Conservation (phyloP, 1,140 invertebrate species). For the Drosophila ohnishii region DNA sequence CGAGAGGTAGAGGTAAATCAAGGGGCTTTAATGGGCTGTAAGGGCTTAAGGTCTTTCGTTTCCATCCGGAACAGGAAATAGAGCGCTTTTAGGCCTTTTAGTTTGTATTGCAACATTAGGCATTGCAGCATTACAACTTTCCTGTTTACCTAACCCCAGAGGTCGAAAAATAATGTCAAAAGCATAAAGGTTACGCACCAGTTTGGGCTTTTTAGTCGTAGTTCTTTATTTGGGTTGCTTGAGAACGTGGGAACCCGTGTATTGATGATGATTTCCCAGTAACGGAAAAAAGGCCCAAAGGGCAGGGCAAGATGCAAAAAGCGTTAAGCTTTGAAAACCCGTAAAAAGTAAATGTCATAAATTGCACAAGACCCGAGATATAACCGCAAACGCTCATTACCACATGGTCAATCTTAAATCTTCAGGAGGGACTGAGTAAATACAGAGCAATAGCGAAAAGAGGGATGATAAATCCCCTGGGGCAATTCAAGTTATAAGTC, state of each 20-base stretch:
- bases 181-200: constrained; percentile 9
- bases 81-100: constrained; percentile 13
- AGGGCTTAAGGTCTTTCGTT: constrained; percentile 4
- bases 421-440: constrained; percentile 20
- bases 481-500: constrained; percentile 56
- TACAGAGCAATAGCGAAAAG: constrained; percentile 3
- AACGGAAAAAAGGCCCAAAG: constrained; percentile 13
- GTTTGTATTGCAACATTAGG: constrained; percentile 21
- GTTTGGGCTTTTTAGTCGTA: background rate
- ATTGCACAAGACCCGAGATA: constrained; percentile 53
- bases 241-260: constrained; percentile 34
- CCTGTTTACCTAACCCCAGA: constrained; percentile 8
- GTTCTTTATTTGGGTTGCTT: constrained; percentile 10
- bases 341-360: constrained; percentile 56
- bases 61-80: constrained; percentile 59
- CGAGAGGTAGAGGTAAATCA: constrained; percentile 11
- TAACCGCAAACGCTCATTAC: constrained; percentile 58
- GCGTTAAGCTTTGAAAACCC: constrained; percentile 11
- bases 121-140: constrained; percentile 24
- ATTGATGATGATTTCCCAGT: constrained; percentile 39
- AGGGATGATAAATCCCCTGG: constrained; percentile 45
- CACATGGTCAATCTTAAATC: constrained; percentile 35
- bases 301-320: constrained; percentile 22
- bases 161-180: constrained; percentile 18
- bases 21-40: constrained; percentile 26